Evolutionary conservation across 1,140 invertebrate species (phyloP).

Genomic region (Atopsyche davidsoni): DNA sequence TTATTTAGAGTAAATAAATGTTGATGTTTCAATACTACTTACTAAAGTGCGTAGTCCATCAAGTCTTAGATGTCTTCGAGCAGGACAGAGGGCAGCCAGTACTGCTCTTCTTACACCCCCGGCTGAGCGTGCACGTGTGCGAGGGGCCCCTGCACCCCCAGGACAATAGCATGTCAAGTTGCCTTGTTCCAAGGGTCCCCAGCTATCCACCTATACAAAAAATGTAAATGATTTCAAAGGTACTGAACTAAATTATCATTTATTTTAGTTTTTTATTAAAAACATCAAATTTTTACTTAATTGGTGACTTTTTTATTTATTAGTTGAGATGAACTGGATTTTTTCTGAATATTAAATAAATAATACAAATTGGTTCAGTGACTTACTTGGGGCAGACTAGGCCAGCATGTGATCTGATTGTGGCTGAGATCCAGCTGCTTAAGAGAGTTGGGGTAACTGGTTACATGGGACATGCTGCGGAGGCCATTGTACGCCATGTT

Average conservation of each 20-base stretch:
- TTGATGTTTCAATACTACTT: background rate
- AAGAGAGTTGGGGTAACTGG: constrained; percentile 79
- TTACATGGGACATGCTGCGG: constrained; percentile 79
- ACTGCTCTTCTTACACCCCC: constrained; percentile 64
- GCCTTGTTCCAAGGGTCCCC: constrained; percentile 36
- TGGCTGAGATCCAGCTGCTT: constrained; percentile 91
- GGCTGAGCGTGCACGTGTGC: constrained; percentile 40
- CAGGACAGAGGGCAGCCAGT: constrained; percentile 73
- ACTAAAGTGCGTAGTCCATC: constrained; percentile 73
- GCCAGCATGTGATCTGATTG: constrained; percentile 87
- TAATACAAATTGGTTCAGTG: background rate
- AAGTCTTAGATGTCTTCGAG: constrained; percentile 73
- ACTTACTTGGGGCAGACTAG: constrained; percentile 62
- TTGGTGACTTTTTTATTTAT: constrained; percentile 1
- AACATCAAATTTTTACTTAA: constrained; percentile 4
- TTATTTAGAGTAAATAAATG: background rate
- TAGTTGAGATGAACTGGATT: too few species aligned
- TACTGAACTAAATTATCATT: background rate
- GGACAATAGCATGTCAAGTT: constrained; percentile 57
- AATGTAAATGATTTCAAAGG: background rate
- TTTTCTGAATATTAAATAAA: background rate
- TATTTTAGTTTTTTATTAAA: background rate
- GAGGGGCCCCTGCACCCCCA: constrained; percentile 39
- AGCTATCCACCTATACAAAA: constrained; percentile 39
- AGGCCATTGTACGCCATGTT: constrained; percentile 87